Percentiles rank a stretch among this genome's conserved stretches.
Evolutionary conservation across 2,888 invertebrate genomes (phyloP).

Genomic region (Antheraea yamamai): DNA sequence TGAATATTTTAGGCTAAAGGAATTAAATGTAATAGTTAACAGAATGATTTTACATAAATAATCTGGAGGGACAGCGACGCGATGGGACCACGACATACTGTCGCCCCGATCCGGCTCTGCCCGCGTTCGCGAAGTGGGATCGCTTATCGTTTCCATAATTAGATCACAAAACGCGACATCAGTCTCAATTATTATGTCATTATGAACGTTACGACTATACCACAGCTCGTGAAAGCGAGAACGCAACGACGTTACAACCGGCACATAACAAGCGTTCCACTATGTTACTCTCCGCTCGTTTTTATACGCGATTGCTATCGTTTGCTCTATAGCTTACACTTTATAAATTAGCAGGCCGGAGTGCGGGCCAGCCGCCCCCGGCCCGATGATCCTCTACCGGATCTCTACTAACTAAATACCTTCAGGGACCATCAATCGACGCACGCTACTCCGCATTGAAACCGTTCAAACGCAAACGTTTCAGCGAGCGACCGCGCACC

Average conservation of each 20-base stretch:
- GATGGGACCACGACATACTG: constrained; percentile 29
- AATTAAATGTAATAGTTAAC: constrained; percentile 70
- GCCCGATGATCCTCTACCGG: constrained; percentile 43
- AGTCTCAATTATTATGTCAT: constrained; percentile 82
- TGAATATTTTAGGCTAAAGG: constrained; percentile 59
- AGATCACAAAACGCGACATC: constrained; percentile 76
- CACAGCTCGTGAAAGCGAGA: constrained; percentile 61
- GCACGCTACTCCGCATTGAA: constrained; percentile 34
- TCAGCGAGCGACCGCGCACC: background rate
- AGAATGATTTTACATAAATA: constrained; percentile 63
- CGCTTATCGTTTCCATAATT: constrained; percentile 47
- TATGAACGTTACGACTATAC: constrained; percentile 72
- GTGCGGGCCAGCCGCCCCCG: constrained; percentile 67
- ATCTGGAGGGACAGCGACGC: constrained; percentile 33
- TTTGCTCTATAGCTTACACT: constrained; percentile 26
- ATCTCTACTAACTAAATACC: constrained; percentile 60
- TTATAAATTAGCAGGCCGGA: constrained; percentile 40
- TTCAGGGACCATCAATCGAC: constrained; percentile 33
- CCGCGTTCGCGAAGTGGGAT: constrained; percentile 38
- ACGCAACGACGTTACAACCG: constrained; percentile 48
- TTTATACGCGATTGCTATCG: constrained; percentile 20
- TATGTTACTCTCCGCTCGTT: background rate
- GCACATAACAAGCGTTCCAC: constrained; percentile 40
- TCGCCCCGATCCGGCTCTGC: constrained; percentile 25
- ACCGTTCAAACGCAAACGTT: constrained; percentile 16